Percentiles rank a stretch among this genome's conserved stretches.
These are phyloP conservation scores for Tolmerus cingulatus DNA, from an alignment of 2,888 invertebrate genomes.

Conservation along the genomic window DNA sequence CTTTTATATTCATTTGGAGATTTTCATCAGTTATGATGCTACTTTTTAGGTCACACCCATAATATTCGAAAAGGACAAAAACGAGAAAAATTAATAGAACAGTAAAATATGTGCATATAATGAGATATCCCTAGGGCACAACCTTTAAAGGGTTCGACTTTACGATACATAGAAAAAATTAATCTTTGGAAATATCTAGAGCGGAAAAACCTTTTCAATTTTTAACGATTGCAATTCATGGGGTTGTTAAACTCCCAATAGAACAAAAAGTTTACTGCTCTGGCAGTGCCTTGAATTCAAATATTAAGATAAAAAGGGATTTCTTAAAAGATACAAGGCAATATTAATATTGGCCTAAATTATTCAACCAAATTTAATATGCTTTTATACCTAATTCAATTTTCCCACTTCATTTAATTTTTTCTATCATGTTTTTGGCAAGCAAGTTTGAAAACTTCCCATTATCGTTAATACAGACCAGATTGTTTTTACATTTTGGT, in stretches of 20 bases:
- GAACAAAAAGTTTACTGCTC: background rate
- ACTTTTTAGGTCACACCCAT: background rate
- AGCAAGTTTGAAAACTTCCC: too few relatives aligned
- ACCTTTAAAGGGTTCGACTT: background rate
- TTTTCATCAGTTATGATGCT: background rate
- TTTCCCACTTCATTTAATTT: too few relatives aligned
- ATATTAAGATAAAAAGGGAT: background rate
- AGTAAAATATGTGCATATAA: background rate
- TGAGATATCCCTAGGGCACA: background rate
- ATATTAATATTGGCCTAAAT: background rate
- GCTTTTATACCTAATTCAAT: too few relatives aligned
- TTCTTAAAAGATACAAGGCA: background rate
- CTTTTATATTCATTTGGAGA: background rate
- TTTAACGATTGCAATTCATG: background rate
- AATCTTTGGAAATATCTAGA: background rate
- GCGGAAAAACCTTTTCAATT: background rate
- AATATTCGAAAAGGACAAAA: background rate
- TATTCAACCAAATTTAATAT: too few relatives aligned
- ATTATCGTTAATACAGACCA: too few relatives aligned
- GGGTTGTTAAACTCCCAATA: background rate
- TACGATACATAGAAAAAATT: background rate
- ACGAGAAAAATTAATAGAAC: background rate
- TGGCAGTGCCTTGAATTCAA: background rate
- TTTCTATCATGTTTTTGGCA: too few relatives aligned
- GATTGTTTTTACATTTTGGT: too few relatives aligned